Conservation (phyloP, 2,888 invertebrate species). For the Apamea anceps region DNA sequence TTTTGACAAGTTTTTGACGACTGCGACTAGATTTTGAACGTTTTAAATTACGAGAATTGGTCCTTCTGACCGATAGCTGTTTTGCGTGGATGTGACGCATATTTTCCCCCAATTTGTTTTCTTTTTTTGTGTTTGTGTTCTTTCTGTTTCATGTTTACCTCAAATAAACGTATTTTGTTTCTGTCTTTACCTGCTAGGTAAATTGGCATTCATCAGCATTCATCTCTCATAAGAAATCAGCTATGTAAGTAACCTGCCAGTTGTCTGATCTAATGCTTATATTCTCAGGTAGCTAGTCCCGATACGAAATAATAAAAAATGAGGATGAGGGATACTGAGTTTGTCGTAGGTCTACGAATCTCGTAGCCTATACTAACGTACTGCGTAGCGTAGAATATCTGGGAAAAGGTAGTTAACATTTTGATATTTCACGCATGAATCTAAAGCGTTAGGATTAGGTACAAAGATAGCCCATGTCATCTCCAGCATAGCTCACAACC, state of each 20-base stretch:
- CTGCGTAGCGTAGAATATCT: too few species aligned
- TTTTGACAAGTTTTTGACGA: too few species aligned
- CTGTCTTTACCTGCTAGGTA: background rate
- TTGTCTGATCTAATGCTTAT: background rate
- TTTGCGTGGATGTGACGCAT: background rate
- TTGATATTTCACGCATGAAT: too few species aligned
- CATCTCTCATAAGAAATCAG: background rate
- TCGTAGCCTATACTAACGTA: background rate
- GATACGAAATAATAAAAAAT: background rate
- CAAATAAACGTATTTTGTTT: background rate
- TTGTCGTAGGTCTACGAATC: background rate
- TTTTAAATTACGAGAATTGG: too few species aligned
- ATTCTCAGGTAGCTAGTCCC: background rate
- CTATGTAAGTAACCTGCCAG: background rate
- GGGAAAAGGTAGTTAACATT: too few species aligned
- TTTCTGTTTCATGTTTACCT: too few species aligned
- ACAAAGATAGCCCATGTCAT: too few species aligned
- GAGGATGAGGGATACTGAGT: background rate
- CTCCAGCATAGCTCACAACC: too few species aligned
- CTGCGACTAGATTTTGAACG: too few species aligned
- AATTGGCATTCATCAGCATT: too few species aligned
- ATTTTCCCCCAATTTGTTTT: background rate
- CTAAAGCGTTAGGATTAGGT: too few species aligned
- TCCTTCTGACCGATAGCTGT: background rate
- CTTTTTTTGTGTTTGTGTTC: background rate